Evolutionary conservation across 2,888 invertebrate genomes (phyloP).

Genomic region (Macaria liturata): DNA sequence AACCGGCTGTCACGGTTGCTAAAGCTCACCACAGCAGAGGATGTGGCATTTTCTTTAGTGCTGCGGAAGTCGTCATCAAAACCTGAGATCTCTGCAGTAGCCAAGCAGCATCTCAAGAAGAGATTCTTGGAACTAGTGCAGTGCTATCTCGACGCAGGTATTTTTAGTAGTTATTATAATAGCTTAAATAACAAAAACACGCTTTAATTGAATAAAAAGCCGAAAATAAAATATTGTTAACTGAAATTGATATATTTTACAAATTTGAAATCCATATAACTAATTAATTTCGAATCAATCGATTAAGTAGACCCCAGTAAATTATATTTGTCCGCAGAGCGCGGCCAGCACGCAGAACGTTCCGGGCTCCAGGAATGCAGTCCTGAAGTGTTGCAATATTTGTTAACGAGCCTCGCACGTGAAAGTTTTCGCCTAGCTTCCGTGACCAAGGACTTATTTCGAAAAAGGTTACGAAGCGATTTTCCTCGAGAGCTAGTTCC

Average conservation of each 20-base stretch:
- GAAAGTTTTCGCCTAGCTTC: conserved; percentile 86
- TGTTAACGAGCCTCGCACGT: conserved; percentile 86
- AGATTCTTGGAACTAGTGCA: conserved; percentile 93
- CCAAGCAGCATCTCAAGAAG: conserved; percentile 90
- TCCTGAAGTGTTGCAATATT: conserved; percentile 93
- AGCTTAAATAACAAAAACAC: too few relatives aligned
- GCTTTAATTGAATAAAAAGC: too few relatives aligned
- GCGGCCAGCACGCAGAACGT: conserved; percentile 87
- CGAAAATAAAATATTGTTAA: too few relatives aligned
- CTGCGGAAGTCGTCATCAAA: conserved; percentile 91
- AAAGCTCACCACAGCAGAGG: conserved; percentile 93
- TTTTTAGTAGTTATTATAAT: conserved; percentile 14
- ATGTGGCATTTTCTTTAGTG: conserved; percentile 94
- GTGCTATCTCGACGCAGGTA: conserved; percentile 93
- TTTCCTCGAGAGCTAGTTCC: conserved; percentile 95
- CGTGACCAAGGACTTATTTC: conserved; percentile 91
- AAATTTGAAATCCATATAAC: too few relatives aligned
- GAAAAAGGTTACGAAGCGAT: conserved; percentile 91
- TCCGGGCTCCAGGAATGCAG: conserved; percentile 95
- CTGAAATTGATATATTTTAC: too few relatives aligned
- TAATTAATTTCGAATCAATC: too few relatives aligned
- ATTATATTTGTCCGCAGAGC: conserved; percentile 66
- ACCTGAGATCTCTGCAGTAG: conserved; percentile 88
- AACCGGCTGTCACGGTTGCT: conserved; percentile 93
- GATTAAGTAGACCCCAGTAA: too few relatives aligned